Conservation (phyloP, 1,140 invertebrate genomes). For the Drosophila ohnishii region DNA sequence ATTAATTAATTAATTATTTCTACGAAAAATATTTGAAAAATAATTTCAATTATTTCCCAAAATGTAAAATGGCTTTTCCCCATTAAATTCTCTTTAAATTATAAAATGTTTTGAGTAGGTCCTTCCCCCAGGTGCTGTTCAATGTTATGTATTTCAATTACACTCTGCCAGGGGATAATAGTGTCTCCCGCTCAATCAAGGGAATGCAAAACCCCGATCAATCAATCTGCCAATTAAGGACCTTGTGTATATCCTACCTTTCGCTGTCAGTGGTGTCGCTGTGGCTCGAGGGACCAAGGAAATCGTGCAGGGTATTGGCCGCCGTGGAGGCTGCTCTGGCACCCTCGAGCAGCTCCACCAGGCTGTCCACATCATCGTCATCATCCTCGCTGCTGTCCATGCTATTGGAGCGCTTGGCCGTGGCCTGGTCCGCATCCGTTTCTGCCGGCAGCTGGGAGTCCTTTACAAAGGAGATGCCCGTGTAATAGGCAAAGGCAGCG, state of each 20-base stretch:
- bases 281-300: conserved; percentile 43
- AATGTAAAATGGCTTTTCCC: too few species aligned
- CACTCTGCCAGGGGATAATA: not conserved
- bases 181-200: not conserved
- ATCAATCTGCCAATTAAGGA: conserved; percentile 19
- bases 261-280: conserved; percentile 64
- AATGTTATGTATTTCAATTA: conserved; percentile 6
- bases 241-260: conserved; percentile 43
- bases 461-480: conserved; percentile 76
- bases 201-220: not conserved
- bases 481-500: conserved; percentile 77
- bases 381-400: conserved; percentile 69
- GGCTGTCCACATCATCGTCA: conserved; percentile 66
- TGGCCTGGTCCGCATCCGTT: conserved; percentile 18
- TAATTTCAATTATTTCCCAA: too few species aligned
- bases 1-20: too few species aligned
- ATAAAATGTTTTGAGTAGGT: not conserved
- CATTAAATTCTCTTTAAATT: not conserved
- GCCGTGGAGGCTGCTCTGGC: conserved; percentile 43
- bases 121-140: not conserved
- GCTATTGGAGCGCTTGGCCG: conserved; percentile 46
- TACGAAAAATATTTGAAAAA: too few species aligned
- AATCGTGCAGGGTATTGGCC: conserved; percentile 56
- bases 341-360: conserved; percentile 51
- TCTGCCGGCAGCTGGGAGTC: conserved; percentile 52